Conservation (phyloP, 2,113 vertebrate genomes). For the Cygnus atratus region DNA sequence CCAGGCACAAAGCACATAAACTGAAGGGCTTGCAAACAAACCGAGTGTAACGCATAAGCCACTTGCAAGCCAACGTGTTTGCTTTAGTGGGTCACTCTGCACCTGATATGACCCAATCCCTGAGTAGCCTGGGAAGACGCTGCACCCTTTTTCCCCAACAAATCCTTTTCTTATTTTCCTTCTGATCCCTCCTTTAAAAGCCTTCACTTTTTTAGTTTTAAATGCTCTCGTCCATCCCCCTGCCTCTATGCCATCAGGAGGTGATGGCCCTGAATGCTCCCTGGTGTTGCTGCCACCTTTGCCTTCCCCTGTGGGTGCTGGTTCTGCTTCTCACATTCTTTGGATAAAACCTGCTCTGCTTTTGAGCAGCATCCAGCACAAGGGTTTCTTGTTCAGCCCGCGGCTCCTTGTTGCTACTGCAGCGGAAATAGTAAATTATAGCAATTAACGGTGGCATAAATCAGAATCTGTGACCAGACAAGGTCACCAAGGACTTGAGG, state of each 20-base stretch:
- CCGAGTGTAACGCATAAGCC: background rate
- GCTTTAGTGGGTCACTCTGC: background rate
- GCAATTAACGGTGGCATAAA: slow-evolving; percentile 6
- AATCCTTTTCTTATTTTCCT: background rate
- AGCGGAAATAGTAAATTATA: slow-evolving; percentile 5
- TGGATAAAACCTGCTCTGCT: background rate
- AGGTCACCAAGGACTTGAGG: background rate
- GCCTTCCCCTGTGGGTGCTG: background rate
- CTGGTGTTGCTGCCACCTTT: background rate
- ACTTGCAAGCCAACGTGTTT: background rate
- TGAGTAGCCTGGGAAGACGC: background rate
- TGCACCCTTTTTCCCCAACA: background rate
- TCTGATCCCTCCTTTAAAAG: background rate
- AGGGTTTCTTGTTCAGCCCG: background rate
- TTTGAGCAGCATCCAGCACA: background rate
- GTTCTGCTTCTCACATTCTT: background rate
- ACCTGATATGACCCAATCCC: background rate
- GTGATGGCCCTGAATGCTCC: rapidly evolving
- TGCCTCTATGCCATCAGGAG: background rate
- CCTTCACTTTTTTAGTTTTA: background rate
- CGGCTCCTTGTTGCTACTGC: background rate
- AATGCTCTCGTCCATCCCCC: rapidly evolving
- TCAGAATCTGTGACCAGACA: background rate
- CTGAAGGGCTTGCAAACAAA: slow-evolving; percentile 23
- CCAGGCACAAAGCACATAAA: background rate